A percentile compares a stretch with the other conserved stretches of the same genome.
Conservation (phyloP, 1,140 invertebrate genomes). For the Maconellicoccus hirsutus region DNA sequence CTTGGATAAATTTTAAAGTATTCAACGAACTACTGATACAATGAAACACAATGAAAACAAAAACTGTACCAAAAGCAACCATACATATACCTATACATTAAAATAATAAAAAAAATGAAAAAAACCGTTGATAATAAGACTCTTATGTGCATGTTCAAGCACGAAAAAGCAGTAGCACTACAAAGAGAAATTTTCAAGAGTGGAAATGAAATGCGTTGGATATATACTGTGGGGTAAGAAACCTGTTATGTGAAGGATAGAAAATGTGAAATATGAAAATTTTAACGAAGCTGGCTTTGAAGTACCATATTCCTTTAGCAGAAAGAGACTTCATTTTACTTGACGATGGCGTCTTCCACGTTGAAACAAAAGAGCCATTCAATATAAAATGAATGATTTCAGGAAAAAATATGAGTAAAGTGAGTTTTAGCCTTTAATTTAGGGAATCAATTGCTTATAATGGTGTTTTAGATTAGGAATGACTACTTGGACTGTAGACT, state of each 20-base stretch:
- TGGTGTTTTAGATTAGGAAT: no score
- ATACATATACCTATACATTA: neutral
- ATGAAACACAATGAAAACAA: neutral
- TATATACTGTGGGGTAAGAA: neutral
- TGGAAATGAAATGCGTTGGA: conserved; percentile 3
- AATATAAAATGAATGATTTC: neutral
- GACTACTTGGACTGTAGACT: no score
- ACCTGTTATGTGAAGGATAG: neutral
- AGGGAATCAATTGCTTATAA: no score
- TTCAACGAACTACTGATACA: neutral
- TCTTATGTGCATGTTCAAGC: conserved; percentile 4
- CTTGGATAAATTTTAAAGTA: neutral
- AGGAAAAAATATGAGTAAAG: neutral
- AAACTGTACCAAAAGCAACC: neutral
- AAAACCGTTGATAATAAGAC: neutral
- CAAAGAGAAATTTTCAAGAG: conserved; percentile 2
- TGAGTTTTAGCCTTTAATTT: neutral
- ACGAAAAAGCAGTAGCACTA: neutral
- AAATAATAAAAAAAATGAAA: neutral
- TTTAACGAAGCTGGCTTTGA: conserved; percentile 1
- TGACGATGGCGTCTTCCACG: neutral
- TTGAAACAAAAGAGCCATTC: neutral
- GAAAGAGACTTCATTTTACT: neutral
- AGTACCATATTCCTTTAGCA: neutral
- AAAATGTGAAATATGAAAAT: conserved; percentile 3